Conservation (phyloP, 2,113 vertebrate species). For the Rhegmatorhina hoffmannsi region DNA sequence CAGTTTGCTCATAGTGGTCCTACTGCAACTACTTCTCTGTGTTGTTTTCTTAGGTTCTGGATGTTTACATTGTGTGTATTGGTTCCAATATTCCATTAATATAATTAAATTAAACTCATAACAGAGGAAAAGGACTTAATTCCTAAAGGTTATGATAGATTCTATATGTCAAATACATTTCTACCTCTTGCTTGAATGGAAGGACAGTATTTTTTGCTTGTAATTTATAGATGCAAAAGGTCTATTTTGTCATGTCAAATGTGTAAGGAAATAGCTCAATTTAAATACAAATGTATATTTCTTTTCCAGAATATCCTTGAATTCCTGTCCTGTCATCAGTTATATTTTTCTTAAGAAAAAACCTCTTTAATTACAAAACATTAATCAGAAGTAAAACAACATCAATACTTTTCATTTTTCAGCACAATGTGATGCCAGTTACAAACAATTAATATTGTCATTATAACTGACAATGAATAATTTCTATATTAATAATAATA, state of each 20-base stretch:
- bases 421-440: not conserved
- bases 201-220: not conserved
- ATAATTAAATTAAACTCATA: not conserved
- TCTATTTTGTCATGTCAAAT: not conserved
- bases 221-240: not conserved
- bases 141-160: not conserved
- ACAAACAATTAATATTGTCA: not conserved
- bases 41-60: not conserved
- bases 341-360: not conserved
- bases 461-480: not conserved
- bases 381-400: not conserved
- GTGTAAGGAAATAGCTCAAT: not conserved
- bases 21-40: not conserved
- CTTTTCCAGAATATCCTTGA: not conserved
- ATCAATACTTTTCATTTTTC: not conserved
- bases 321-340: not conserved
- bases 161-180: not conserved
- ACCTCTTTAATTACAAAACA: not conserved
- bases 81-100: not conserved
- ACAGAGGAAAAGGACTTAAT: not conserved
- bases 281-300: not conserved
- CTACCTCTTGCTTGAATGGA: not conserved
- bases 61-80: not conserved
- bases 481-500: conserved; percentile 12
- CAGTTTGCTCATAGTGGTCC: not conserved